Conservation (phyloP, 2,888 invertebrate species). For the Tyria jacobaeae region DNA sequence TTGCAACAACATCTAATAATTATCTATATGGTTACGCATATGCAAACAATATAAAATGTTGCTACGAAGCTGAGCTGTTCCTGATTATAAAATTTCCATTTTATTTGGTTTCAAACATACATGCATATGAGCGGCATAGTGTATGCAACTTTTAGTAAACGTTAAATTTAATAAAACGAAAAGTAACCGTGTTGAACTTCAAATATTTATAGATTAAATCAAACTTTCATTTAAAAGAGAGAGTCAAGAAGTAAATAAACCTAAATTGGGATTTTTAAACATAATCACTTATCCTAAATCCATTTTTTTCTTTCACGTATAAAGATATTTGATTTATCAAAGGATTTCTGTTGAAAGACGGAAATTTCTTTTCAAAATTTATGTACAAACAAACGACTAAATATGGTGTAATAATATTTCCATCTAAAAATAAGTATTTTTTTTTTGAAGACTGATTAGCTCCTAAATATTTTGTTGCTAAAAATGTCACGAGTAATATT, state of each 20-base stretch:
- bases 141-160: too few relatives aligned
- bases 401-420: not conserved
- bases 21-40: too few relatives aligned
- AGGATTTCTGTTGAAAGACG: not conserved
- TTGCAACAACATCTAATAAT: too few relatives aligned
- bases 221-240: not conserved
- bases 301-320: conserved; percentile 4
- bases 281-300: not conserved
- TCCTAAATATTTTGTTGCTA: not conserved
- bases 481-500: not conserved
- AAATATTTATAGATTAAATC: too few relatives aligned
- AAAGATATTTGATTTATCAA: conserved; percentile 9
- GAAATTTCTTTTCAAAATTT: not conserved
- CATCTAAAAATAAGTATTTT: not conserved
- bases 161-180: too few relatives aligned
- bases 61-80: too few relatives aligned
- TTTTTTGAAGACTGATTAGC: not conserved
- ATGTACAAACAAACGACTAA: not conserved
- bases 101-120: too few relatives aligned
- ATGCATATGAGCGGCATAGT: too few relatives aligned
- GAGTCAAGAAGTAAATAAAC: not conserved
- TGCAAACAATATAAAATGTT: too few relatives aligned
- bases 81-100: too few relatives aligned
- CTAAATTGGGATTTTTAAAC: not conserved
- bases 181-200: too few relatives aligned